Evolutionary conservation across 2,797 vertebrate genomes (phyloP).

Genomic region (Babyrousa celebensis): DNA sequence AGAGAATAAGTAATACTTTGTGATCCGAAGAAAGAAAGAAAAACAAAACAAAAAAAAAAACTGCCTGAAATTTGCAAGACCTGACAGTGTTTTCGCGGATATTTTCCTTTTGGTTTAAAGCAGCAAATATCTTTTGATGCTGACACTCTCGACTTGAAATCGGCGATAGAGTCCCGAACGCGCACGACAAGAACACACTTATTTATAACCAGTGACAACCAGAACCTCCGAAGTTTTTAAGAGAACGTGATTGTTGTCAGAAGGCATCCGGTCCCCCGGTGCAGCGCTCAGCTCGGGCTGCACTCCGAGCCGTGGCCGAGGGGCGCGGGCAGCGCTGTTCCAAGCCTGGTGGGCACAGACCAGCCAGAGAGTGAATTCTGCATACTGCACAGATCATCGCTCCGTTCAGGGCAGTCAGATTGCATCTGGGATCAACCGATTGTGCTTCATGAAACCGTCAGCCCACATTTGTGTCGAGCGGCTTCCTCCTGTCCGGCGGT

Average conservation of each 20-base stretch:
- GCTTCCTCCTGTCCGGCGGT: slow-evolving; percentile 95
- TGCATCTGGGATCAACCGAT: slow-evolving; percentile 98
- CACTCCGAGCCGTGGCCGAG: slow-evolving; percentile 95
- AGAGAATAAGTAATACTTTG: slow-evolving; percentile 30
- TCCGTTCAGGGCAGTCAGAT: slow-evolving; percentile 99
- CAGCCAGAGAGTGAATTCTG: slow-evolving; percentile 98
- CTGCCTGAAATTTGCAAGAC: slow-evolving; percentile 30
- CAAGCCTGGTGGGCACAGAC: slow-evolving; percentile 98
- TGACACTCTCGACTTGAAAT: slow-evolving; percentile 66
- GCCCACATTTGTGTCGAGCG: slow-evolving; percentile 98
- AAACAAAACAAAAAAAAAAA: background rate
- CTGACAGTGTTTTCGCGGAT: slow-evolving; percentile 13
- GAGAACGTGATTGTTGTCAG: slow-evolving; percentile 99
- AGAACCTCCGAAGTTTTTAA: slow-evolving; percentile 94
- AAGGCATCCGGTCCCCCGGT: slow-evolving; percentile 96
- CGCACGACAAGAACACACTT: slow-evolving; percentile 85
- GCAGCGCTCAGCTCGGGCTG: slow-evolving; percentile 95
- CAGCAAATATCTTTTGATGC: slow-evolving; percentile 79
- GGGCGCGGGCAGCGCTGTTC: slow-evolving; percentile 94
- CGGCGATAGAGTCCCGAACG: slow-evolving; percentile 79
- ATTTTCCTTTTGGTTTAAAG: slow-evolving; percentile 84
- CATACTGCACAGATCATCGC: slow-evolving; percentile 99
- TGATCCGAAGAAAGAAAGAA: background rate
- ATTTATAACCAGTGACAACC: slow-evolving; percentile 96
- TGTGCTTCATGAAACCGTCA: slow-evolving; percentile 99